These are phyloP conservation scores for Anthopleura xanthogrammica DNA, from an alignment of 92 coral and sea anemone genomes.

Conservation along the genomic window DNA sequence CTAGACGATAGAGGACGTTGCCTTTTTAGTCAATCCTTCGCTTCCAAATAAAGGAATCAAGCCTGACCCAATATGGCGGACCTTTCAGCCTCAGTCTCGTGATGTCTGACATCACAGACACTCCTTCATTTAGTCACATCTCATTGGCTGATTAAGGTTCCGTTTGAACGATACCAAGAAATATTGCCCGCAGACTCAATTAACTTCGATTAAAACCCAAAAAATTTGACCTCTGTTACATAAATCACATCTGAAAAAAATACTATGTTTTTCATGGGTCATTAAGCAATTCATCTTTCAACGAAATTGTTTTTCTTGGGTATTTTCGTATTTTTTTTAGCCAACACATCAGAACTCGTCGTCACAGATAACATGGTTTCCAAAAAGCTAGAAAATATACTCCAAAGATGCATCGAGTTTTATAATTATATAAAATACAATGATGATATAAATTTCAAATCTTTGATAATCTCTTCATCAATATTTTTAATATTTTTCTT, in stretches of 20 bases:
- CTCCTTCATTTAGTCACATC: conserved; percentile 3
- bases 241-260: too few species aligned
- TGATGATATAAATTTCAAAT: not conserved
- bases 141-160: conserved; percentile 19
- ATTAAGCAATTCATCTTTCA: not conserved
- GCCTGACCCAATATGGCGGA: conserved; percentile 66
- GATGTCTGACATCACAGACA: conserved; percentile 42
- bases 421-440: not conserved
- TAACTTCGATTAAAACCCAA: not conserved
- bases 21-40: conserved; percentile 74
- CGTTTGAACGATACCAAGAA: conserved; percentile 4
- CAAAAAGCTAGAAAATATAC: not conserved
- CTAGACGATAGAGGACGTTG: conserved; percentile 41
- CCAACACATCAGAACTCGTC: not conserved
- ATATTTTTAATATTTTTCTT: not conserved
- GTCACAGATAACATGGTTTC: not conserved
- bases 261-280: not conserved
- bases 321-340: not conserved
- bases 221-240: not conserved
- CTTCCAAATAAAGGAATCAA: conserved; percentile 47
- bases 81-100: conserved; percentile 33
- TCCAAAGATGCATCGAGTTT: not conserved
- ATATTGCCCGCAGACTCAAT: conserved; percentile 10
- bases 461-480: not conserved
- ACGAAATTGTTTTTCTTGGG: not conserved